Evolutionary conservation across 2,797 vertebrate species (phyloP), one percentile per base, ranked within the genome.

Genomic region (Sciurus vulgaris): DNA sequence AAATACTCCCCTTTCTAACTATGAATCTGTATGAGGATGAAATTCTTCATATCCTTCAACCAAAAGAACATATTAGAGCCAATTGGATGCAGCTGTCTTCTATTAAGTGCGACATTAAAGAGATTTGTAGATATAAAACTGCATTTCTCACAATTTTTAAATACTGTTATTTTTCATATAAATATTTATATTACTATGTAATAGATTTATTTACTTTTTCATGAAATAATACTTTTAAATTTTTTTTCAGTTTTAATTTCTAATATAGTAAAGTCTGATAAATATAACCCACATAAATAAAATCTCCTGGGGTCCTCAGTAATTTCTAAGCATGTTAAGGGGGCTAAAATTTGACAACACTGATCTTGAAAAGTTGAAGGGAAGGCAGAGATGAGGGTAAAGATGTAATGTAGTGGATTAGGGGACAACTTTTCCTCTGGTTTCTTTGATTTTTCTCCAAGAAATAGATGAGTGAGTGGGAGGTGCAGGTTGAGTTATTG

Each of bases 141-240:
- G n/a, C 51, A 81, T 81, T 95, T n/a, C 81, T 70, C 41, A 51
- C 15, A 70, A 5, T 81, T 38, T 88, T 92, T 54, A 93, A 5
- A 86, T 38, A 79, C 38, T 76, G 33, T 72, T 94, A 47, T 92
- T 89, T 96, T 94, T 91, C 41, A 54, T 56, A 93, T n/a, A 95
- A 18, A 83, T 92, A n/a, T 74, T 88, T 86, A 49, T 69, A 54
- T 84, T 54, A 41, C 65, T 7, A 28, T 38, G 9, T 94, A 86
- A 77, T 73, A 61, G 76, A 61, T 20, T 14, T 84, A 86, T 74
- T 93, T 18, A 83, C 28, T 81, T 77, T 91, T 73, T 47, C 96
- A 86, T 93, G 28, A 86, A 76, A 74, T 94, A 83, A 70, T 77
- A 76, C 44, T 61, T 91, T 26, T 0, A 54, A 92, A 86, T 69